Base-by-base conservation (phyloP, 2,888 invertebrate genomes). In the Lissocephala sabroskyi region DNA sequence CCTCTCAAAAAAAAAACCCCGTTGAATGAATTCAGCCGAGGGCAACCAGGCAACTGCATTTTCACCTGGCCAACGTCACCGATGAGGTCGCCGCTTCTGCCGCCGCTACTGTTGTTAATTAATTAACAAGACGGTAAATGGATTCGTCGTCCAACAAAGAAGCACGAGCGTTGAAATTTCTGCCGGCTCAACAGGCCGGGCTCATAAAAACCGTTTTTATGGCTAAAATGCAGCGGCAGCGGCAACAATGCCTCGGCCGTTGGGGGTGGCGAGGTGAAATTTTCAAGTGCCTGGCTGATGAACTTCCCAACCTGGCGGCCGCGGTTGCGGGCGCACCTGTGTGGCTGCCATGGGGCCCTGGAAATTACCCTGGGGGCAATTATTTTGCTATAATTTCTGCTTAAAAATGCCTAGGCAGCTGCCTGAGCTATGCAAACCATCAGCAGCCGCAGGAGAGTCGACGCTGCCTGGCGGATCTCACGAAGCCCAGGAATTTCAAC, bases 351-450 rank as follows among this genome's bases (percentile, higher is more conserved):
- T 32, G 11, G 30, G 30, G 13, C 39, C 41, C 10, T 11, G n/a
- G n/a, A 32, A 42, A 18, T 30, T 19, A 18, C 42, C 30, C 16
- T 13, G 30, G 17, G n/a, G 9, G 66, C 73, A 76, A 76, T 76
- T 70, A 70, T 74, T 70, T 35, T 65, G 74, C 53, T 74, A 70
- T 70, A 76, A 59, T 74, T 68, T 70, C 63, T 73, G 70, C 59
- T 65, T 59, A 76, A 73, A 67, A 75, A 75, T 17, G n/a, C 18
- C 19, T 19, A 16, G 10, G 35, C 35, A 35, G 35, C 16, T 13
- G 35, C 5, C 35, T 16, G 16, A 37, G 37, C 37, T 37, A 67
- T 75, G 76, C 73, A 66, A 65, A 66, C 56, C 53, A 67, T 63
- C 65, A 65, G 62, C 45, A 40, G 11, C 18, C 16, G 17, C 4